Evolutionary conservation across 2,797 vertebrate genomes (phyloP).

Genomic region (Gymnodraco acuticeps): DNA sequence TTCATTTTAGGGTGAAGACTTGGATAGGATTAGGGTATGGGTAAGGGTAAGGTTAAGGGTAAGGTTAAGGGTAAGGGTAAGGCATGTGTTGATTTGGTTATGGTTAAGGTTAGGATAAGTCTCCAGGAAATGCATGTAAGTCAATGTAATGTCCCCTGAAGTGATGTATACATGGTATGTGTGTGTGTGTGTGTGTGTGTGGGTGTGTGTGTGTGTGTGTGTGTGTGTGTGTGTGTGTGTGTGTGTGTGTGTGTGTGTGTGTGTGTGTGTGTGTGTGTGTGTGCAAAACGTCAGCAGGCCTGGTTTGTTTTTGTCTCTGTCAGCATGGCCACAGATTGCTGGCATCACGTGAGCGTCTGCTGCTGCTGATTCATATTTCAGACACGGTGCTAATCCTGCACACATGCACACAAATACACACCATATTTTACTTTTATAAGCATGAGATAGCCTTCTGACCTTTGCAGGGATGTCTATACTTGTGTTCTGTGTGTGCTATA

Average conservation of each 20-base stretch:
- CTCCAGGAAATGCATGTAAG: no score
- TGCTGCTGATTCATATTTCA: slow-evolving; percentile 42
- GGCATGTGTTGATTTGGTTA: no score
- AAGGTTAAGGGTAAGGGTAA: no score
- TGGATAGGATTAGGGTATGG: no score
- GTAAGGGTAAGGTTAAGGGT: no score
- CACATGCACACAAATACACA: slow-evolving; percentile 14
- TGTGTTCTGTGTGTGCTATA: no score
- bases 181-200: not conserved
- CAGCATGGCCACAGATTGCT: slow-evolving; percentile 9
- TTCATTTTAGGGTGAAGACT: no score
- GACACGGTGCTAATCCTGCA: slow-evolving; percentile 16
- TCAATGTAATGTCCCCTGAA: no score
- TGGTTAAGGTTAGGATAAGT: no score
- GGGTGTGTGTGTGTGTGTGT: slow-evolving; percentile 21
- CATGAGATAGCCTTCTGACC: slow-evolving; percentile 16
- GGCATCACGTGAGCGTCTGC: slow-evolving; percentile 15
- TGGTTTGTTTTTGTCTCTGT: slow-evolving; percentile 50
- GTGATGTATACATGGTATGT: no score
- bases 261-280: not conserved
- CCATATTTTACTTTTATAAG: slow-evolving; percentile 10
- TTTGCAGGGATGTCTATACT: not conserved
- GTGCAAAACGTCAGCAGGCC: slow-evolving; percentile 13
- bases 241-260: not conserved
- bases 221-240: slow-evolving; percentile 17